Percentiles rank a stretch among this genome's conserved stretches.
phyloP scores from a whole-genome alignment of 2,113 vertebrate species.

The Dicrurus megarhynchus region DNA sequence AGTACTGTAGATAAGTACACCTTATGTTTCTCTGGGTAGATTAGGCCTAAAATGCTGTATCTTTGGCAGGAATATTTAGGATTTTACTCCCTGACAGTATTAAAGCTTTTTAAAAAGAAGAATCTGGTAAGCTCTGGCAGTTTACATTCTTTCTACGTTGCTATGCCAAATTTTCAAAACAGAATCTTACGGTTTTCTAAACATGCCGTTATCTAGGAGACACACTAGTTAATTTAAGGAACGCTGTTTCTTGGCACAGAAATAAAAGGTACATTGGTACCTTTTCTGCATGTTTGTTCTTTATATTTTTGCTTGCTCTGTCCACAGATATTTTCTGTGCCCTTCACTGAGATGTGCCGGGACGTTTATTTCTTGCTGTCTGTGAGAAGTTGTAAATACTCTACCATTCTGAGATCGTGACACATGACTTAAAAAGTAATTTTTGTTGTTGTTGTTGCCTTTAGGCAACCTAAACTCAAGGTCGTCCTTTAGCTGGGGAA shows the following conservation, averaged over 20 bases:
- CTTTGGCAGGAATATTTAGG: neutral
- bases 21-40: neutral
- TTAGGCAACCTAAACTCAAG: neutral
- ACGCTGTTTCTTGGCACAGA: neutral
- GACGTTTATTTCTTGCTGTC: neutral
- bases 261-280: neutral
- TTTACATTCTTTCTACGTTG: neutral
- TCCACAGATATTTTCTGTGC: neutral
- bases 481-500: neutral
- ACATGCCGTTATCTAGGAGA: neutral
- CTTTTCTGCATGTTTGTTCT: neutral
- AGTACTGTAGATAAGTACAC: neutral
- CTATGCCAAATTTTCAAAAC: neutral
- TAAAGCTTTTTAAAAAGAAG: neutral
- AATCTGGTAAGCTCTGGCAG: neutral
- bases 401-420: neutral
- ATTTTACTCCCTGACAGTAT: neutral
- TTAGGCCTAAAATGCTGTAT: neutral
- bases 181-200: neutral
- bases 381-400: neutral
- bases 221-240: neutral
- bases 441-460: neutral
- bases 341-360: rapidly evolving
- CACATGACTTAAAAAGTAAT: neutral
- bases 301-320: neutral